Base-by-base conservation (phyloP, 2,888 invertebrate genomes). In the Lepidocyrtinus sp. region DNA sequence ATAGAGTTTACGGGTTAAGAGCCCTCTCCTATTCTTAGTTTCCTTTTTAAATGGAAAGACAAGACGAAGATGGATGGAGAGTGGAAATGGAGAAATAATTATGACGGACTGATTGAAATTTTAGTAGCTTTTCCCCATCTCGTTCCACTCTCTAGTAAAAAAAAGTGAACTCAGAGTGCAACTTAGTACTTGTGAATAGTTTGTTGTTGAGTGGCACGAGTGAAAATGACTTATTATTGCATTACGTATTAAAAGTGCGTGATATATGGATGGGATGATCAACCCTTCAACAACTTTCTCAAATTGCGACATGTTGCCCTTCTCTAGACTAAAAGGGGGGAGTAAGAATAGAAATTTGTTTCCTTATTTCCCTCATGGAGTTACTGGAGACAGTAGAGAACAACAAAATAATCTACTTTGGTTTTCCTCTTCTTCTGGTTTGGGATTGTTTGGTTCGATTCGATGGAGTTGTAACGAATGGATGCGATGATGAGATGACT, bases 1-100 rank as follows among this genome's bases (percentile, higher is more conserved):
- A n/a, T n/a, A n/a, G n/a, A n/a, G n/a, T n/a, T n/a, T n/a, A n/a
- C n/a, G n/a, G n/a, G n/a, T n/a, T n/a, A n/a, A n/a, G n/a, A n/a
- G n/a, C n/a, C n/a, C n/a, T n/a, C n/a, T n/a, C n/a, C n/a, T n/a
- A n/a, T n/a, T n/a, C n/a, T n/a, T n/a, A n/a, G n/a, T n/a, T n/a
- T n/a, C n/a, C n/a, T n/a, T n/a, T n/a, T n/a, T n/a, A n/a, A n/a
- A n/a, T n/a, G 63, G 63, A 50, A 19, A 67, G 62, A 55, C 5
- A 64, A 64, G 71, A 78, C 78, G 78, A 79, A 83, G 81, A 83
- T 79, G 78, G 81, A 83, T 81, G 67, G 45, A 72, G 64, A 81
- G 79, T 67, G 68, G 76, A 83, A 82, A 81, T 78, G 75, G 83
- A 68, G 80, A 81, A 83, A 83, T 85, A 82, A 85, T 85, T 82